Percentiles rank a stretch among this genome's conserved stretches.
Evolutionary conservation across 2,113 vertebrate species (phyloP).

Genomic region (Phrynosoma platyrhinos): DNA sequence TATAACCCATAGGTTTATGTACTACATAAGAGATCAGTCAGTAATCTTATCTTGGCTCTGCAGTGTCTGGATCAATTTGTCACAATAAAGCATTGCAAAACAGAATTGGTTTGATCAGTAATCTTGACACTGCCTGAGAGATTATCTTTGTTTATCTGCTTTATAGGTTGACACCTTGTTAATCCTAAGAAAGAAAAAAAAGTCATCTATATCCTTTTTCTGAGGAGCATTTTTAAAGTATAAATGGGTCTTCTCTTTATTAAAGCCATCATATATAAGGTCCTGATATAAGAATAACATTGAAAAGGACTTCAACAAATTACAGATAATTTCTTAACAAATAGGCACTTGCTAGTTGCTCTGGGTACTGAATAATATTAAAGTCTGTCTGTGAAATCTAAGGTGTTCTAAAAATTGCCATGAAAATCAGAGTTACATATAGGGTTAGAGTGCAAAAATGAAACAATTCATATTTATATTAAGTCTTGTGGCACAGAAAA

Average conservation of each 20-base stretch:
- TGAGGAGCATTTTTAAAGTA: accelerated
- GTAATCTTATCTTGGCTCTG: background rate
- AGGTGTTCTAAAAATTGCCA: background rate
- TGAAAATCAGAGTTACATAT: background rate
- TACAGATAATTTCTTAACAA: slow-evolving; percentile 16
- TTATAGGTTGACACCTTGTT: slow-evolving; percentile 26
- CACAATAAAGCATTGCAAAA: slow-evolving; percentile 34
- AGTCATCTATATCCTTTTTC: background rate
- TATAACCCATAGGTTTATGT: background rate
- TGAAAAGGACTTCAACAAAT: slow-evolving; percentile 28
- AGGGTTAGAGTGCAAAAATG: background rate
- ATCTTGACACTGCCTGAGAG: background rate
- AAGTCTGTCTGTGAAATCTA: background rate
- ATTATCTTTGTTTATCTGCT: slow-evolving; percentile 61
- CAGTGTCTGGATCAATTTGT: slow-evolving; percentile 22
- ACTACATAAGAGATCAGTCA: background rate
- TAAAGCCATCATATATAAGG: background rate
- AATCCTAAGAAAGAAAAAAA: accelerated
- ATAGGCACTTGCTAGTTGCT: background rate
- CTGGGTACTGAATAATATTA: slow-evolving; percentile 13
- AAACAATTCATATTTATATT: background rate
- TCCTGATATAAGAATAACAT: background rate
- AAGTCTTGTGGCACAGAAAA: background rate
- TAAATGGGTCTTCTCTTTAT: background rate
- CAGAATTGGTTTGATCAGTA: slow-evolving; percentile 50